A percentile compares a stretch with the other conserved stretches of the same genome.
Evolutionary conservation across 2,797 vertebrate genomes (phyloP).

Genomic region (Hybognathus amarus): DNA sequence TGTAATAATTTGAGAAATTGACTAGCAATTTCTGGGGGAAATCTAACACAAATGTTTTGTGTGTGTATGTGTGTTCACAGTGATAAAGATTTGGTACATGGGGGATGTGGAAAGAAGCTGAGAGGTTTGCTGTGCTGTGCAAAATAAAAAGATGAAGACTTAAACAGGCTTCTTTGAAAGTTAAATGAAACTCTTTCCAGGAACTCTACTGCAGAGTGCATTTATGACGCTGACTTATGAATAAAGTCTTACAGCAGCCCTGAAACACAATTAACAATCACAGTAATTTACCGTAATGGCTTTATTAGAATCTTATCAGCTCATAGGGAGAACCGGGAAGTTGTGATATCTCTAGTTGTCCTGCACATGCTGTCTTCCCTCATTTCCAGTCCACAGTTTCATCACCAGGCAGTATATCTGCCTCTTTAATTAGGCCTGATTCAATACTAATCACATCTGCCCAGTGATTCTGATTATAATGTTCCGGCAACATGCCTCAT

Average conservation of each 20-base stretch:
- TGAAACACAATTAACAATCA: constrained; percentile 14
- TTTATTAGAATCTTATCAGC: constrained; percentile 35
- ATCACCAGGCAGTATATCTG: constrained; percentile 44
- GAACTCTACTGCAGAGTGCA: neutral
- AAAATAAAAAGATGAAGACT: neutral
- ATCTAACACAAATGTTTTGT: no score
- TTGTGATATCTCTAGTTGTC: constrained; percentile 17
- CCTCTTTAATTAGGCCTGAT: constrained; percentile 68
- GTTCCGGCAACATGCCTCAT: constrained; percentile 55
- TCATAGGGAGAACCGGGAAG: constrained; percentile 4
- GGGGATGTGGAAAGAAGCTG: neutral
- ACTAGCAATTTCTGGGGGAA: neutral
- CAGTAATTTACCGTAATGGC: constrained; percentile 12
- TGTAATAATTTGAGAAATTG: neutral
- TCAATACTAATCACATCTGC: constrained; percentile 69
- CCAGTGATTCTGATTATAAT: constrained; percentile 66
- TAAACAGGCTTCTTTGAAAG: neutral
- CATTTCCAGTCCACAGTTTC: constrained; percentile 13
- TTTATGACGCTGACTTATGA: constrained; percentile 16
- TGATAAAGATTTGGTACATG: constrained; percentile 7
- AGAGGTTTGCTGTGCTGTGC: neutral
- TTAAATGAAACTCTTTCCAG: neutral
- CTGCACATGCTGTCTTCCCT: constrained; percentile 4
- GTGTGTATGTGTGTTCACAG: neutral
- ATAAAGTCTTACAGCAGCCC: constrained; percentile 4